These are phyloP conservation scores for Merluccius polli DNA, from an alignment of 2,797 vertebrate genomes.

Conservation along the genomic window DNA sequence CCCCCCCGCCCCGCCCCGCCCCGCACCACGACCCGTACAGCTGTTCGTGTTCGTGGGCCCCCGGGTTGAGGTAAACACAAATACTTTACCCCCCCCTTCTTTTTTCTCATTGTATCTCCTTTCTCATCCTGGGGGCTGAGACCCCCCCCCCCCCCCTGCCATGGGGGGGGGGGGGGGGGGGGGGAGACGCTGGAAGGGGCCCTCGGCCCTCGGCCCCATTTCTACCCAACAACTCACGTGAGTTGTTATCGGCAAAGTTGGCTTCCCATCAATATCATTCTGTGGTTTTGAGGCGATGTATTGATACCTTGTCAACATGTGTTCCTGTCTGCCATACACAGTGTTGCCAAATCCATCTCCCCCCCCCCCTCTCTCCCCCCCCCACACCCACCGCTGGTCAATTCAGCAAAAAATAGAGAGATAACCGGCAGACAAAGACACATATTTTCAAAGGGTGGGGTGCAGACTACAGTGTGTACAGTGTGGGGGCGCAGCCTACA, in stretches of 20 bases:
- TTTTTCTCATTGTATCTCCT: neutral
- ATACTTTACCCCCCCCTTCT: neutral
- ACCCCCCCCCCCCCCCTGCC: too few relatives aligned
- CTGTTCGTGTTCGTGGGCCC: slow-evolving; percentile 71
- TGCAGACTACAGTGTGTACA: neutral
- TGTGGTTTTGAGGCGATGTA: neutral
- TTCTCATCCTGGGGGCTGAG: neutral
- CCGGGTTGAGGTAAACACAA: neutral
- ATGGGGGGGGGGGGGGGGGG: too few relatives aligned
- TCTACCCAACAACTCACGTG: neutral
- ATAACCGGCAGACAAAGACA: slow-evolving; percentile 1
- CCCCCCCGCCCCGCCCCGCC: slow-evolving; percentile 57
- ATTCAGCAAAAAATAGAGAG: neutral
- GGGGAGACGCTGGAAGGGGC: neutral
- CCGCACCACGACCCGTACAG: slow-evolving; percentile 75
- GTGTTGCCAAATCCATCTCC: neutral
- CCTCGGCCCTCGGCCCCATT: neutral
- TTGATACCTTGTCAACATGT: neutral
- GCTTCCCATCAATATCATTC: neutral
- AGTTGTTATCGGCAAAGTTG: neutral
- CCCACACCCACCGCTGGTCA: neutral
- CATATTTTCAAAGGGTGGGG: slow-evolving; percentile 2
- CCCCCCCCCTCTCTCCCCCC: neutral
- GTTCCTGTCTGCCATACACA: neutral
- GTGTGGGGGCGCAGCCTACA: neutral